Base-by-base conservation (phyloP, 2,797 vertebrate genomes). In the Carapus acus region DNA sequence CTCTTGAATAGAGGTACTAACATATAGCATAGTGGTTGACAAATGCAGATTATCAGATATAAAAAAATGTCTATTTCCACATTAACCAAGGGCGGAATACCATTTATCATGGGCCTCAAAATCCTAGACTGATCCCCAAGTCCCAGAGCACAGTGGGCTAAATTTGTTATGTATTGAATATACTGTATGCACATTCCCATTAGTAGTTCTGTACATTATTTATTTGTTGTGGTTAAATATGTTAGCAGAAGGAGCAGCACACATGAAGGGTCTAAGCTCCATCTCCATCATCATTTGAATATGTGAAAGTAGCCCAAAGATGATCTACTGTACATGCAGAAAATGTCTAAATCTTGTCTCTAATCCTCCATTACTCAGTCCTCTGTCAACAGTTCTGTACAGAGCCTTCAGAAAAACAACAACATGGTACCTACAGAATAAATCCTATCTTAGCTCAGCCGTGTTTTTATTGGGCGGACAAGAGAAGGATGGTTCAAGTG, bases 201-300 rank as follows among this genome's bases (percentile, higher is more conserved):
- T 63, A 69, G 60, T 69, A 71, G 62, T 74, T 49, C 58, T 56
- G 61, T 61, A 63, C 67, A 83, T 84, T 65, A 82, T 78, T 84
- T 46, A 82, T 87, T 81, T 62, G 86, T 68, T 21, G 37, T 54
- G 58, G 53, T 83, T 87, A 50, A 82, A 87, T 87, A 85, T 84
- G 84, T 83, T 63, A 88, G 65, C 33, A 68, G 50, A 41, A 42
- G 40, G 49, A 77, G 62, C 60, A 56, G 63, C 49, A 80, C 83
- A 82, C 74, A 68, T 69, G 54, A 33, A 76, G 50, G 73, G 64
- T 56, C 24, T 54, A 46, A 68, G 27, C 8, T 18, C 13, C 1
- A 31, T 67, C 56, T 54, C 50, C 33, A 40, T 49, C 49, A 4
- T 33, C 36, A 54, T 71, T 78, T 76, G 65, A 73, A 73, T 78